phyloP scores from a whole-genome alignment of 2,888 invertebrate species.

The Drosophila robusta region DNA sequence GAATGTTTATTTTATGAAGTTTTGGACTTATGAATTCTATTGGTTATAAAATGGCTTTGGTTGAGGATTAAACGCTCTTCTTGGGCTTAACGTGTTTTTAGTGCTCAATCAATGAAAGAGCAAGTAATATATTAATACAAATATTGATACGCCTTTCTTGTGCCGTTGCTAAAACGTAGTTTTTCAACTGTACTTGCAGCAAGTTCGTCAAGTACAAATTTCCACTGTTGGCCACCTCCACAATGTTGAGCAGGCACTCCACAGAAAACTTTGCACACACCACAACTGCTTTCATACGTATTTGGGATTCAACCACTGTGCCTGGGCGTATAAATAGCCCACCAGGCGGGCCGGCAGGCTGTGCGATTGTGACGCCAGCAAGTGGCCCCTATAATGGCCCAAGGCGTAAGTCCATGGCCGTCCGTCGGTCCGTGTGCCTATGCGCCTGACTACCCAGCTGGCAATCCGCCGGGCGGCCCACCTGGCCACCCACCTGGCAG shows the following conservation, averaged over 20 bases:
- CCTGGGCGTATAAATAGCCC: conserved; percentile 42
- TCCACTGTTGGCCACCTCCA: conserved; percentile 14
- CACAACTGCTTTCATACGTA: conserved; percentile 10
- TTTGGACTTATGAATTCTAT: no score
- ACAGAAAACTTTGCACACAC: conserved; percentile 5
- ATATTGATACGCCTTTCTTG: neutral
- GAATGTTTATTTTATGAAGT: no score
- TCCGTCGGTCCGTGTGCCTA: conserved; percentile 39
- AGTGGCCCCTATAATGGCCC: conserved; percentile 76
- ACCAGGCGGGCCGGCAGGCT: conserved; percentile 27
- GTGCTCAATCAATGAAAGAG: neutral
- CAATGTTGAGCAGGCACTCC: neutral
- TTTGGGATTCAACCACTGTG: conserved; percentile 46
- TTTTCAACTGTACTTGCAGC: conserved; percentile 1
- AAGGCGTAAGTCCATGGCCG: conserved; percentile 78
- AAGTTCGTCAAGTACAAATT: neutral
- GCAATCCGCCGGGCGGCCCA: conserved; percentile 8
- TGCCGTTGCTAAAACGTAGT: neutral
- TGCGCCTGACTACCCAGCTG: conserved; percentile 42
- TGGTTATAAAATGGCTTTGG: no score
- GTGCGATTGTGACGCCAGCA: conserved; percentile 54
- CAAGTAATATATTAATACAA: no score
- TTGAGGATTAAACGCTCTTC: no score
- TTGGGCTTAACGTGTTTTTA: neutral
- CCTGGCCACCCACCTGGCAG: conserved; percentile 9